phyloP scores from a whole-genome alignment of 2,113 vertebrate genomes.

The Hemichromis elongatus region DNA sequence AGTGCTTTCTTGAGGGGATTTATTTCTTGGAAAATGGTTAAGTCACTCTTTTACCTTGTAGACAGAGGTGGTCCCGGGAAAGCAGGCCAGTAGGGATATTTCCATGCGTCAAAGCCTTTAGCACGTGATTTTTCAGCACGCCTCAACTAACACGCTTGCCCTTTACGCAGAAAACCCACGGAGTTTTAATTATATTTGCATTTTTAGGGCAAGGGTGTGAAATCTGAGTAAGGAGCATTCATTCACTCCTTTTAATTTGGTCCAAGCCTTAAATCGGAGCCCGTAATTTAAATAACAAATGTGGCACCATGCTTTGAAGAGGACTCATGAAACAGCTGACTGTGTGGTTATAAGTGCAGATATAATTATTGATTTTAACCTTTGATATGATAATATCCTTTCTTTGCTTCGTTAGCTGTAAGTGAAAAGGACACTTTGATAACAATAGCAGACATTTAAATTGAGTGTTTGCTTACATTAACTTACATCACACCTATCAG shows the following conservation, averaged over 20 bases:
- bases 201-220: background rate
- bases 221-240: background rate
- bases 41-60: background rate
- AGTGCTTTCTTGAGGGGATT: background rate
- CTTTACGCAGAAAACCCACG: background rate
- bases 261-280: background rate
- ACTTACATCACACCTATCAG: background rate
- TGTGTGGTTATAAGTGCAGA: background rate
- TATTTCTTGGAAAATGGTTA: background rate
- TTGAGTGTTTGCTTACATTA: background rate
- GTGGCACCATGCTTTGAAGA: background rate
- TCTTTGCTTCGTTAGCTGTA: background rate
- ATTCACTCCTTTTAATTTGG: background rate
- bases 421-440: background rate
- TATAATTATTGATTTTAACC: background rate
- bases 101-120: slow-evolving; percentile 22
- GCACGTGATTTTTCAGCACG: slow-evolving; percentile 52
- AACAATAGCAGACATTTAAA: background rate
- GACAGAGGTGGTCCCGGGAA: background rate
- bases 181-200: background rate
- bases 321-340: background rate
- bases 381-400: background rate
- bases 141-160: slow-evolving; percentile 9
- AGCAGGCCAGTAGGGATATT: slow-evolving; percentile 11
- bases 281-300: background rate